These are phyloP conservation scores for Coilia nasus DNA, from an alignment of 2,797 vertebrate species.

Conservation along the genomic window DNA sequence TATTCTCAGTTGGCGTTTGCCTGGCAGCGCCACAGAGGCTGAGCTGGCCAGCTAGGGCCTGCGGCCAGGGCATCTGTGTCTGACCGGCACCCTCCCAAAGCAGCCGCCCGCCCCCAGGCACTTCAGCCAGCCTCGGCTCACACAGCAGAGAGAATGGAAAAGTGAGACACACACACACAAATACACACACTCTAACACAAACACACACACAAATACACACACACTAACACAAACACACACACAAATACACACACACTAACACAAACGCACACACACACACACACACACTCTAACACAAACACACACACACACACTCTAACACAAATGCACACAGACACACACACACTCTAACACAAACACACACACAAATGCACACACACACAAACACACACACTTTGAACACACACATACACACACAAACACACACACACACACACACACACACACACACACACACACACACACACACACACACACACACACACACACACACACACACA, in stretches of 20 bases:
- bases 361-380: background rate
- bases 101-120: background rate
- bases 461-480: background rate
- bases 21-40: conserved; percentile 33
- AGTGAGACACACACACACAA: conserved; percentile 4
- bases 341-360: background rate
- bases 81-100: conserved; percentile 11
- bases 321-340: background rate
- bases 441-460: background rate
- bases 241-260: background rate
- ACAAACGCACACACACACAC: background rate
- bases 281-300: background rate
- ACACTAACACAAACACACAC: background rate
- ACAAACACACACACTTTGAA: background rate
- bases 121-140: background rate
- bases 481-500: background rate
- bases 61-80: conserved; percentile 12
- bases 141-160: background rate
- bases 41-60: conserved; percentile 1
- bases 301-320: no score
- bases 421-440: background rate
- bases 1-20: conserved; percentile 44
- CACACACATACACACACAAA: background rate
- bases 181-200: background rate
- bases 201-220: background rate